Percentiles rank a stretch among this genome's conserved stretches.
Evolutionary conservation across 2,888 invertebrate genomes (phyloP).

Genomic region (Stenodema calcarata): DNA sequence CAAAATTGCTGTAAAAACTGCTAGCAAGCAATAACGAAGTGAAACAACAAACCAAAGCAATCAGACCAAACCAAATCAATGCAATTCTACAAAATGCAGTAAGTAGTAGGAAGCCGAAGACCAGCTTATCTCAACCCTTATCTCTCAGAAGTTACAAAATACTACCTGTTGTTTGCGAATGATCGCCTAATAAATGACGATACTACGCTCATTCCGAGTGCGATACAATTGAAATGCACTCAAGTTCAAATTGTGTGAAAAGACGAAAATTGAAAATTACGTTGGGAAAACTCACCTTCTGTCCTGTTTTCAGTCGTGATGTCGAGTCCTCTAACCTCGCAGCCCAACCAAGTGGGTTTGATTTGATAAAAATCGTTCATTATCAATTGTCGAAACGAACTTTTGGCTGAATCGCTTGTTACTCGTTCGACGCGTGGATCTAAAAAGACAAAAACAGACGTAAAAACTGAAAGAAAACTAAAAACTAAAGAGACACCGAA

Average conservation of each 20-base stretch:
- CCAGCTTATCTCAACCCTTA: neutral
- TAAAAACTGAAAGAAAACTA: neutral
- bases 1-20: too few relatives aligned
- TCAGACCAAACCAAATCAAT: too few relatives aligned
- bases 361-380: conserved; percentile 54
- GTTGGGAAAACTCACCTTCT: conserved; percentile 55
- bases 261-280: neutral
- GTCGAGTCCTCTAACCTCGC: conserved; percentile 58
- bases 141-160: neutral
- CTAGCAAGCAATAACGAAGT: too few relatives aligned
- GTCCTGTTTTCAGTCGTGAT: conserved; percentile 58
- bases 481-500: neutral
- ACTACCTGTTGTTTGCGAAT: neutral
- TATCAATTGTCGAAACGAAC: neutral
- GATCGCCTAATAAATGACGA: neutral
- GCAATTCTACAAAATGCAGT: neutral
- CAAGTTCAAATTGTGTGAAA: neutral
- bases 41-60: too few relatives aligned
- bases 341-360: conserved; percentile 57
- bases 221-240: neutral
- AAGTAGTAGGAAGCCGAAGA: neutral
- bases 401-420: neutral
- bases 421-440: neutral
- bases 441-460: neutral
- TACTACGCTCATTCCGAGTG: neutral